Base-by-base conservation (phyloP, 2,797 vertebrate genomes). In the Tenualosa thibaudeaui region DNA sequence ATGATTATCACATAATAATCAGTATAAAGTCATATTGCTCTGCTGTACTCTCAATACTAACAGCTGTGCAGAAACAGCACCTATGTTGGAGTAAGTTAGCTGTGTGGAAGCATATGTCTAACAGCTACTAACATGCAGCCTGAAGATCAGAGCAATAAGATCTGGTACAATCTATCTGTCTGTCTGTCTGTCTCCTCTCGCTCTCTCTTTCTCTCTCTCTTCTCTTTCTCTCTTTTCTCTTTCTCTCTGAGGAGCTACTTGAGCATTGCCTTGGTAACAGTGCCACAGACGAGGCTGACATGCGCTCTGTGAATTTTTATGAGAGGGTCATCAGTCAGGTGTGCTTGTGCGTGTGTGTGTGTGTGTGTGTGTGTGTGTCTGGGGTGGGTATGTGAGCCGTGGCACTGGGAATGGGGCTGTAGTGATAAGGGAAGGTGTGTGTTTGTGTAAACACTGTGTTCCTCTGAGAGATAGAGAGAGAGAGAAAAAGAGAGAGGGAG, bases 251-350 rank as follows among this genome's bases (percentile, higher is more conserved):
- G 68, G 68, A 37, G 17, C 68, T 40, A 75, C 68, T 75, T 26
- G 68, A 75, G 68, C 31, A 84, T 88, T 87, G 83, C 84, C 88
- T 81, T 87, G 86, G 88, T 84, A 87, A 88, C 88, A 58, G 40
- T 22, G 58, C 49, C 81, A 75, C 12, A 85, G 81, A 82, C 31
- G 10, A 56, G 58, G 82, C 40, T 84, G 19, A 50, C 9, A 82
- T 75, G 12, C 13, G 31, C 68, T 49, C 68, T 49, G 78, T 37
- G 54, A 82, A 81, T 81, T 60, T 81, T 19, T 51, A 49, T 49
- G 58, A 65, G 31, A 75, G 78, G 43, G 81, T 68, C 83, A 83
- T 85, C 50, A 82, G 85, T 22, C n/a, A 49, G 53, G 7, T 58
- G 43, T 71, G 65, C 53, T 19, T 65, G 62, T 12, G 58, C 19